Evolutionary conservation across 2,888 invertebrate genomes (phyloP), one percentile per base, ranked within the genome.

Genomic region (Rotaria sp.): DNA sequence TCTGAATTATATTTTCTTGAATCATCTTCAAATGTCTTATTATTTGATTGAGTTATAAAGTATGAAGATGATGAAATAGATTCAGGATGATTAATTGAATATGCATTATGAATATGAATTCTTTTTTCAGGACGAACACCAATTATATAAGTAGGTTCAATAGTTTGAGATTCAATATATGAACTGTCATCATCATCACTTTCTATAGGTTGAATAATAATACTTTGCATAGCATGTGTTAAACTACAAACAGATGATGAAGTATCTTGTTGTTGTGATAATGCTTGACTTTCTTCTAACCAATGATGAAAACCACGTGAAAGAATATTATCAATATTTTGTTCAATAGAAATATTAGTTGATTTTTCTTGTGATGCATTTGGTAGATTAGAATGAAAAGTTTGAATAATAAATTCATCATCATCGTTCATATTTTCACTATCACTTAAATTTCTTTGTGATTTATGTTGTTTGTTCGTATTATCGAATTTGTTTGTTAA

Each of bases 271-370:
- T 24, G 10, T 45, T n/a, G 26, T 11, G 80, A 80, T 80, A 45
- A 45, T 80, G 80, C 45, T 45, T 41, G 45, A 45, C 80, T 21
- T n/a, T 80, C 80, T 26, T 80, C 45, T 15, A 80, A n/a, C 80
- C 80, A 80, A n/a, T n/a, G 41, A 80, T 45, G 4, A n/a, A 80
- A 80, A n/a, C 80, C 80, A n/a, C 80, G 41, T 41, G 80, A 13
- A 38, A 80, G 26, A 45, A 80, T 45, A 80, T 41, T 45, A 21
- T 67, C 67, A 21, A 18, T 15, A 35, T 18, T 35, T 35, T 35
- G 21, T 35, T 35, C 8, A 18, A 18, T 2, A 35, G 30, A 21
- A 18, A 30, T 35, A 18, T 67, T 35, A 1, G 21, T 35, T 21
- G 15, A 18, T 35, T 35, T 13, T 35, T 35, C 21, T 35, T 74